phyloP scores from a whole-genome alignment of 2,888 invertebrate genomes.

The Coelinius sp. region DNA sequence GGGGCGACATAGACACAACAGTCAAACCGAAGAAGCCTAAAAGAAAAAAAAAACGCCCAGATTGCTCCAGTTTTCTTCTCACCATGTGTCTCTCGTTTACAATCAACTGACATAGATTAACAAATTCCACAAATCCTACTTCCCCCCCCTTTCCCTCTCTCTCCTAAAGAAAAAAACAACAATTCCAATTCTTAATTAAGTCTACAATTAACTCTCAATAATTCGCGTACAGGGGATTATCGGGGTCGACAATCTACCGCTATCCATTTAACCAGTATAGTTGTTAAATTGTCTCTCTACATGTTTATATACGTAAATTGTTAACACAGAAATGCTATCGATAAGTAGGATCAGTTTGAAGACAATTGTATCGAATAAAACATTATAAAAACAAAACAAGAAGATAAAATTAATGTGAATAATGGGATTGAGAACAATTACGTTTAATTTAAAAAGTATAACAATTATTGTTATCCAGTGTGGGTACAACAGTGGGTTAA shows the following conservation, averaged over 20 bases:
- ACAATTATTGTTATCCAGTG: not conserved
- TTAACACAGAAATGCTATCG: constrained; percentile 20
- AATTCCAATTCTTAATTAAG: constrained; percentile 55
- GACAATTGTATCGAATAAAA: constrained; percentile 20
- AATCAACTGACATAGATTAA: constrained; percentile 32
- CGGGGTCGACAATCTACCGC: constrained; percentile 52
- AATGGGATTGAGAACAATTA: constrained; percentile 17
- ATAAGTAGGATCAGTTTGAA: constrained; percentile 1
- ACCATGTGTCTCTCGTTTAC: constrained; percentile 6
- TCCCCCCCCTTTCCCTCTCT: constrained; percentile 37
- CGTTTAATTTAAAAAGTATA: not conserved
- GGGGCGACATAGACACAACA: constrained; percentile 57
- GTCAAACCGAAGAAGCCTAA: constrained; percentile 53
- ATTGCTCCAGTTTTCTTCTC: constrained; percentile 31
- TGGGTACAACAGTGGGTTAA: not conserved
- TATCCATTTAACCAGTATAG: constrained; percentile 22
- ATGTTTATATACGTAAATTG: constrained; percentile 24
- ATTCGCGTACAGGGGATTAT: constrained; percentile 56
- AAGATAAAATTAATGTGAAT: not conserved
- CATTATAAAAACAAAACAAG: constrained; percentile 4
- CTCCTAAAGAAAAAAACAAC: not conserved
- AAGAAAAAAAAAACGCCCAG: constrained; percentile 35
- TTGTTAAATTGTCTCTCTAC: constrained; percentile 11
- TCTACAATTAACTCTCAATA: constrained; percentile 61
- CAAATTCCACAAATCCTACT: constrained; percentile 38